These are phyloP conservation scores for Petrophora chlorosata DNA, from an alignment of 2,888 invertebrate species.

Conservation along the genomic window DNA sequence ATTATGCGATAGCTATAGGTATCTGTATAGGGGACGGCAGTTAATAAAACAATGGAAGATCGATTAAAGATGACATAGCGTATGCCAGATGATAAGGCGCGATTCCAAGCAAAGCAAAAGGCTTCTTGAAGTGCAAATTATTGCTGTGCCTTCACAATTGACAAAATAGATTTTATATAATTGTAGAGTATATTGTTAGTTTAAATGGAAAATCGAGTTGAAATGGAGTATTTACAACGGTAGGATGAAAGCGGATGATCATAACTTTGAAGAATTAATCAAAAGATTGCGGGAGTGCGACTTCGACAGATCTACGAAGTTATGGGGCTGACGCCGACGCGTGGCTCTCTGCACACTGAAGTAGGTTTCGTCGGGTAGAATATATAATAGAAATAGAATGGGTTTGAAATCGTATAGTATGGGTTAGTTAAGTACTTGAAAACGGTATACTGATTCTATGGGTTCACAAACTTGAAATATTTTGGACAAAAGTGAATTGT, in stretches of 20 bases:
- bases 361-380: neutral
- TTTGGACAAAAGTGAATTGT: no score
- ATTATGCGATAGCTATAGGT: constrained; percentile 1
- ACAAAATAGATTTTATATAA: constrained; percentile 28
- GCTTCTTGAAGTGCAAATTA: no score
- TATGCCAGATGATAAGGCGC: no score
- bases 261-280: neutral
- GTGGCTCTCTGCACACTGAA: constrained; percentile 1
- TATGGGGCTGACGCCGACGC: neutral
- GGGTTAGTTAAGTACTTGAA: constrained; percentile 19
- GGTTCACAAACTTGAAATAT: no score
- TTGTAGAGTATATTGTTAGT: constrained; percentile 14
- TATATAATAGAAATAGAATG: no score
- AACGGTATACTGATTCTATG: constrained; percentile 4
- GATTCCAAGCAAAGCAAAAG: no score
- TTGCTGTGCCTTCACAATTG: no score
- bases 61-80: no score
- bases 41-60: no score
- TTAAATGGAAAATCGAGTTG: constrained; percentile 20
- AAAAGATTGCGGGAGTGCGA: constrained; percentile 4
- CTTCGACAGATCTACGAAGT: constrained; percentile 7
- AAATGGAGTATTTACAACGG: constrained; percentile 29
- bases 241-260: constrained; percentile 21
- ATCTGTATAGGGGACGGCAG: no score
- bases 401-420: constrained; percentile 1